Evolutionary conservation across 2,113 vertebrate genomes (phyloP).

Genomic region (Catagonus wagneri): DNA sequence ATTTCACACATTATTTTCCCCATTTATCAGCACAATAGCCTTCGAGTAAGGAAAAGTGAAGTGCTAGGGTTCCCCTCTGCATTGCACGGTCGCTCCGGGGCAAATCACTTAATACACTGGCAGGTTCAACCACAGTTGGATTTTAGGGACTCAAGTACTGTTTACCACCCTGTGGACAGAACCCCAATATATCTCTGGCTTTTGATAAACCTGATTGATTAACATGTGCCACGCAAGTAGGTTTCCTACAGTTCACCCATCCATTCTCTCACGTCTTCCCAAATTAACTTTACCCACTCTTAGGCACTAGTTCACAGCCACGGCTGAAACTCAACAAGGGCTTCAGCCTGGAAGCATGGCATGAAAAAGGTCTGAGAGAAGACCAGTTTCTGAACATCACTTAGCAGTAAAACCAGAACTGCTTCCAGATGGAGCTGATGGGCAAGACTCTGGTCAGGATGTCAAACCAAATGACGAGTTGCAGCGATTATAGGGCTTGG

Average conservation of each 20-base stretch:
- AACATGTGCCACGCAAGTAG: background rate
- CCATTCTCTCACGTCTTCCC: background rate
- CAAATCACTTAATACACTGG: background rate
- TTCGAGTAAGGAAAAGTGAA: background rate
- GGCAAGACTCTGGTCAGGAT: background rate
- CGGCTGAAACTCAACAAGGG: background rate
- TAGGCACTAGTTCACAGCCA: background rate
- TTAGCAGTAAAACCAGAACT: background rate
- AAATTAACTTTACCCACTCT: background rate
- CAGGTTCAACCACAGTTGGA: background rate
- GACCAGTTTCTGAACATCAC: background rate
- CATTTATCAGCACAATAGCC: background rate
- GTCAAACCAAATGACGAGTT: background rate
- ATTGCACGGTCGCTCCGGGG: background rate
- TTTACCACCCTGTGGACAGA: background rate
- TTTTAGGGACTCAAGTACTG: background rate
- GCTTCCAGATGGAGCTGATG: background rate
- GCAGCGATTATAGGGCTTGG: background rate
- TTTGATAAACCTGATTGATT: background rate
- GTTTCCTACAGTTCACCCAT: background rate
- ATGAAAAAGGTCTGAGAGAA: background rate
- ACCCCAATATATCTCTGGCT: background rate
- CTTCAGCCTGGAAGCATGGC: background rate
- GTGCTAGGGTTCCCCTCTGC: accelerated
- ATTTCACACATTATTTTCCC: background rate